phyloP scores from a whole-genome alignment of 2,888 invertebrate genomes.

The Xanthorhoe spadicearia region DNA sequence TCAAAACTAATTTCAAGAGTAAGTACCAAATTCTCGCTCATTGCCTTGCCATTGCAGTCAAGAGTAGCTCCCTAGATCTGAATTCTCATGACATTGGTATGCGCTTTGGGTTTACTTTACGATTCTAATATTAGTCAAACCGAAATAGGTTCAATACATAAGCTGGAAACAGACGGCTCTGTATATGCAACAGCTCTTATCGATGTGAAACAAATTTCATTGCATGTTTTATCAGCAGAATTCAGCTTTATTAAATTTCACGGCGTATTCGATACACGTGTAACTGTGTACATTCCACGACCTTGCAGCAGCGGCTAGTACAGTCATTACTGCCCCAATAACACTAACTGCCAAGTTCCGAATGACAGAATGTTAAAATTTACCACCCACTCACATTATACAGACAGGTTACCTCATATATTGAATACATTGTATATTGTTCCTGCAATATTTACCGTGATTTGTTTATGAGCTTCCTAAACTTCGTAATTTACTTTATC shows the following conservation, averaged over 20 bases:
- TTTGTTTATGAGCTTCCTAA: not conserved
- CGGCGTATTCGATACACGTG: conserved; percentile 18
- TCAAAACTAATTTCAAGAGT: too few relatives aligned
- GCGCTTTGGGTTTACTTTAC: not conserved
- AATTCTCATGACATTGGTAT: not conserved
- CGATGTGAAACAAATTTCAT: conserved; percentile 11
- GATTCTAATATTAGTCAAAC: not conserved
- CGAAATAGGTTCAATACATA: not conserved
- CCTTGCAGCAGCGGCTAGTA: conserved; percentile 18
- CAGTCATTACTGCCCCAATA: conserved; percentile 26
- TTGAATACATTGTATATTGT: not conserved
- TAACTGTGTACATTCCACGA: conserved; percentile 13
- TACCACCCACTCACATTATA: conserved; percentile 16
- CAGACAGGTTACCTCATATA: not conserved
- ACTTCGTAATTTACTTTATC: not conserved
- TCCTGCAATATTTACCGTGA: not conserved
- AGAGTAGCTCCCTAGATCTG: too few relatives aligned
- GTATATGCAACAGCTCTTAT: conserved; percentile 2
- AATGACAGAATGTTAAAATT: conserved; percentile 27
- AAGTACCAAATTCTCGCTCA: too few relatives aligned
- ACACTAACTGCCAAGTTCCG: conserved; percentile 26
- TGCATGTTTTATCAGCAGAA: conserved; percentile 21
- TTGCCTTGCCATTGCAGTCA: too few relatives aligned
- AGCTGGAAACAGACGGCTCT: not conserved
- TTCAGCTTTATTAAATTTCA: conserved; percentile 14